phyloP scores from a whole-genome alignment of 2,797 vertebrate species.

The Pipistrellus pipistrellus region DNA sequence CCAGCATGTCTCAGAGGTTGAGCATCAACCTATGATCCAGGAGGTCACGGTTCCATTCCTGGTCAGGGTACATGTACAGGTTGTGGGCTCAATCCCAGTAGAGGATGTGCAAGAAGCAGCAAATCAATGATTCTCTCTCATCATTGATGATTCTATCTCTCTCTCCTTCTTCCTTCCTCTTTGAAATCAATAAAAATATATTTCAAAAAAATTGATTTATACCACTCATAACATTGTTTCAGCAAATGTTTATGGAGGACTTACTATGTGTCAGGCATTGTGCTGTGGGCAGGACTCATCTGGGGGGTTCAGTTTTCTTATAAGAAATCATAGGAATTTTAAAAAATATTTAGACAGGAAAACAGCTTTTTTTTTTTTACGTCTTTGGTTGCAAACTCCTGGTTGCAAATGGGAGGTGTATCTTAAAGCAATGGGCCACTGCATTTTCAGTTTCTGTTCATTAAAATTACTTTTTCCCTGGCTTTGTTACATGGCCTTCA shows the following conservation, averaged over 20 bases:
- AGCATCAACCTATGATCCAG: too few relatives aligned
- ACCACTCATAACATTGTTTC: background rate
- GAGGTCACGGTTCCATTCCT: too few relatives aligned
- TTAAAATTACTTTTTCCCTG: slow-evolving; percentile 35
- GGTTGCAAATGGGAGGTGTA: background rate
- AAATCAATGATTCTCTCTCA: too few relatives aligned
- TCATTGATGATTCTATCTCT: too few relatives aligned
- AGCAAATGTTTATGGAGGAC: background rate
- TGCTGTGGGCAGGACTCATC: background rate
- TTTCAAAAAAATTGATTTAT: background rate
- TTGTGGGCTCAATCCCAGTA: too few relatives aligned
- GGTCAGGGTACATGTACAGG: too few relatives aligned
- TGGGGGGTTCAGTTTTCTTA: background rate
- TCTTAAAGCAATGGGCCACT: background rate
- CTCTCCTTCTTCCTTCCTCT: too few relatives aligned
- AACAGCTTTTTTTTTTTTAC: background rate
- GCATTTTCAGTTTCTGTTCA: slow-evolving; percentile 49
- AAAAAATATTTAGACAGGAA: background rate
- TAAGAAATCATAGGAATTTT: background rate
- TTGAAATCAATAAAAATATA: too few relatives aligned
- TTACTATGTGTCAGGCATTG: background rate
- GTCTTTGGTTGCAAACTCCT: slow-evolving; percentile 31
- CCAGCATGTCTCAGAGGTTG: too few relatives aligned
- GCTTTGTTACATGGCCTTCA: slow-evolving; percentile 12
- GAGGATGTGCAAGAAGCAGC: too few relatives aligned